Conservation (phyloP, 2,113 vertebrate species). For the Anhinga anhinga region DNA sequence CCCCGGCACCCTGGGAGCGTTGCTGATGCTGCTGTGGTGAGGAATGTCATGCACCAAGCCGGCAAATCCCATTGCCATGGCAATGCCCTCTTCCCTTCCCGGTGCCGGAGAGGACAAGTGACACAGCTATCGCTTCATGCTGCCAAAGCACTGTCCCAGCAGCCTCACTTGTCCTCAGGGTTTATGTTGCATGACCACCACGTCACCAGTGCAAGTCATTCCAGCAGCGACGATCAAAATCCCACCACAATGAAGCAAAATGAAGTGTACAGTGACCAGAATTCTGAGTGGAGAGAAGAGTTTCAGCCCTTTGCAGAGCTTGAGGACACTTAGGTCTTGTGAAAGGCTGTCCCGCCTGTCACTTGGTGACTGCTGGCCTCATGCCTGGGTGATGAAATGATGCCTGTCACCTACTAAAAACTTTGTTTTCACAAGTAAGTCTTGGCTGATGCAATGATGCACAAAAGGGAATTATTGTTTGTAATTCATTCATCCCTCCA, state of each 20-base stretch:
- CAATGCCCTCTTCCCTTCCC: background rate
- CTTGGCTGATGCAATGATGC: background rate
- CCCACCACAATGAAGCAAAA: fast-evolving
- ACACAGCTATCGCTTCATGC: fast-evolving
- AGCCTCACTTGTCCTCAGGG: background rate
- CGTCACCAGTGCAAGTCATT: background rate
- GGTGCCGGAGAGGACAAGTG: background rate
- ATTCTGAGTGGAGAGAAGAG: background rate
- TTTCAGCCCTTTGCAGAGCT: background rate
- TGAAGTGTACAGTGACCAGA: slow-evolving; percentile 5
- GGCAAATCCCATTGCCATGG: background rate
- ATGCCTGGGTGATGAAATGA: background rate
- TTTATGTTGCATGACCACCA: background rate
- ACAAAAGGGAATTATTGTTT: background rate
- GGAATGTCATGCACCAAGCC: background rate
- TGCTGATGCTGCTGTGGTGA: fast-evolving
- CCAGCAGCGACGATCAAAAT: background rate
- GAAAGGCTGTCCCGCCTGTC: background rate
- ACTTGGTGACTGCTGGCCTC: background rate
- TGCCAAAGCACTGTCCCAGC: background rate
- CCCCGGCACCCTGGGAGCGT: background rate
- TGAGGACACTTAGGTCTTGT: background rate
- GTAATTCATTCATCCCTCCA: too few species aligned
- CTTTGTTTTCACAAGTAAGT: background rate
- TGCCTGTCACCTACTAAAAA: background rate